phyloP scores from a whole-genome alignment of 2,113 vertebrate species.

The Gobiocypris rarus region DNA sequence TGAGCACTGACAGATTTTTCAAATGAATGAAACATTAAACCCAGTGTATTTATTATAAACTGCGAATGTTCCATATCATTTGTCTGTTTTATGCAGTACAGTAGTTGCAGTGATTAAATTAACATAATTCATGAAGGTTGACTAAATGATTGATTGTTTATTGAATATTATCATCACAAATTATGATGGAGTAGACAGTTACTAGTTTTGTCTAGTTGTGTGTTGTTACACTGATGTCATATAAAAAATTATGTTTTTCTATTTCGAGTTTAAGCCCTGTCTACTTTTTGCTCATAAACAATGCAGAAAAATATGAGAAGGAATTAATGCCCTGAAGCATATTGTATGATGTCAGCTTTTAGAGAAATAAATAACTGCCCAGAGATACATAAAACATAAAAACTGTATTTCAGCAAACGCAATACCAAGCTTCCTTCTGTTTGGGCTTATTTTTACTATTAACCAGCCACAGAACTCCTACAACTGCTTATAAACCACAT shows the following conservation, averaged over 20 bases:
- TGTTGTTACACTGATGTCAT: conserved; percentile 10
- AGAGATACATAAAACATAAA: not conserved
- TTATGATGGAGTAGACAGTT: conserved; percentile 1
- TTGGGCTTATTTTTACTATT: conserved; percentile 11
- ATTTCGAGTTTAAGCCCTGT: not conserved
- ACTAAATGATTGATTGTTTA: conserved; percentile 21
- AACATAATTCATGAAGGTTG: not conserved
- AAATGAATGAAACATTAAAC: conserved; percentile 22
- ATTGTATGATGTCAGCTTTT: not conserved
- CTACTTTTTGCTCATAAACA: not conserved
- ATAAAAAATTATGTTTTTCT: not conserved
- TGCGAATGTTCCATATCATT: conserved; percentile 19
- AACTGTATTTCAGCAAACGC: not conserved
- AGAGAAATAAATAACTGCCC: not conserved
- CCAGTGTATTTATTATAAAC: conserved; percentile 18
- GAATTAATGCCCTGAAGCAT: conserved; percentile 7
- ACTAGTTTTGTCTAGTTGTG: not conserved
- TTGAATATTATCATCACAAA: conserved; percentile 12
- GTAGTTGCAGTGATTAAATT: conserved; percentile 6
- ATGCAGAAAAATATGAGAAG: not conserved
- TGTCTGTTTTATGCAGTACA: conserved; percentile 16
- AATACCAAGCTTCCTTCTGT: not conserved
- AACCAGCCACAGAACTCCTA: not conserved
- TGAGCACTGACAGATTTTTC: conserved; percentile 13
- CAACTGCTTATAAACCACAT: not conserved